Percentiles rank a stretch among this genome's conserved stretches.
phyloP scores from a whole-genome alignment of 2,888 invertebrate species.

The Sialis lutaria region DNA sequence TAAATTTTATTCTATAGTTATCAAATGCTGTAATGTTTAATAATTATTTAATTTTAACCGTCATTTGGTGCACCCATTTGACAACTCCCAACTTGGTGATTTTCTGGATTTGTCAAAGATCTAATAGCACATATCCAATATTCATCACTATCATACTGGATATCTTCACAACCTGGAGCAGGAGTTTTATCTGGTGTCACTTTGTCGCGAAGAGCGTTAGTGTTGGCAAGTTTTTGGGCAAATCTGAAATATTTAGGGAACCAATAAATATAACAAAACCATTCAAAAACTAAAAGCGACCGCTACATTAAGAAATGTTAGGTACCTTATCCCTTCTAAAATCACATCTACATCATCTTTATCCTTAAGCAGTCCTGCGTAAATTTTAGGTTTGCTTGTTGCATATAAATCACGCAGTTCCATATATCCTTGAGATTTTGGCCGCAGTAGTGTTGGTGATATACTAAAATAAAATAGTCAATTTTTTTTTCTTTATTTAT shows the following conservation, averaged over 20 bases:
- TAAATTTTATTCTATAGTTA: too few relatives aligned
- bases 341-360: constrained; percentile 5
- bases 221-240: constrained; percentile 1
- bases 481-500: too few relatives aligned
- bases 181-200: constrained; percentile 6
- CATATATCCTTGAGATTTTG: constrained; percentile 6
- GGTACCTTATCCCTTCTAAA: constrained; percentile 6
- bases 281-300: too few relatives aligned
- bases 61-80: constrained; percentile 6
- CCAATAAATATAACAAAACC: too few relatives aligned
- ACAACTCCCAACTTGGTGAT: constrained; percentile 8
- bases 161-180: constrained; percentile 4
- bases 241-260: neutral
- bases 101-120: constrained; percentile 7
- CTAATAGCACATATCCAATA: constrained; percentile 7
- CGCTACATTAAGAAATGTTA: too few relatives aligned
- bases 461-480: constrained; percentile 2
- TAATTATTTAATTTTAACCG: constrained; percentile 2
- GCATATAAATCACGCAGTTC: constrained; percentile 5
- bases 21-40: too few relatives aligned
- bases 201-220: constrained; percentile 4
- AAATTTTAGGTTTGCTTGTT: constrained; percentile 4
- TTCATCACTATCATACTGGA: constrained; percentile 2
- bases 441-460: constrained; percentile 6
- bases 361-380: constrained; percentile 2